Conservation (phyloP, 2,888 invertebrate genomes). For the Drosophila formosana region DNA sequence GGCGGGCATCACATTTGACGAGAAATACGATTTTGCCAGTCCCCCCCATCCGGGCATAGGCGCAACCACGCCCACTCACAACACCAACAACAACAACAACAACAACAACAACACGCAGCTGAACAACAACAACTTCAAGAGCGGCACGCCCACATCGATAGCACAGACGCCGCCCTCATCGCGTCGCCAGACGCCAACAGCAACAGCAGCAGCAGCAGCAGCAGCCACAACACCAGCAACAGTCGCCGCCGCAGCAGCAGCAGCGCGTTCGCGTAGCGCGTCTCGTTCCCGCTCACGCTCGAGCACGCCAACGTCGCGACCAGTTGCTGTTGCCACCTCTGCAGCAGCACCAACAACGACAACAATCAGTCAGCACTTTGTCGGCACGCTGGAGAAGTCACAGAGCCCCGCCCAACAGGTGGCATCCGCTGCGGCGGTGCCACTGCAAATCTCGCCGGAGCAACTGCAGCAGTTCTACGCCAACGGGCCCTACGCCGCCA, state of each 20-base stretch:
- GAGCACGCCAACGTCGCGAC: slow-evolving; percentile 58
- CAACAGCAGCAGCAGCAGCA: slow-evolving; percentile 14
- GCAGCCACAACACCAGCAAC: slow-evolving; percentile 12
- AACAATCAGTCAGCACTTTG: slow-evolving; percentile 61
- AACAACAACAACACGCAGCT: slow-evolving; percentile 46
- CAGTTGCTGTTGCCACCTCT: slow-evolving; percentile 5
- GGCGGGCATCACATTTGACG: slow-evolving; percentile 90
- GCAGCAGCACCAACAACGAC: background rate
- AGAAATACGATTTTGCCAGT: slow-evolving; percentile 90
- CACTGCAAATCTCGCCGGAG: slow-evolving; percentile 85
- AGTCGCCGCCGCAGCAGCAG: slow-evolving; percentile 7
- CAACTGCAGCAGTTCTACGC: slow-evolving; percentile 86
- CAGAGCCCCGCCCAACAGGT: slow-evolving; percentile 86
- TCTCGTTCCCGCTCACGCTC: slow-evolving; percentile 55
- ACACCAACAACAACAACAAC: slow-evolving; percentile 42
- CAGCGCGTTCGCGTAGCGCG: slow-evolving; percentile 46
- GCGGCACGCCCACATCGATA: slow-evolving; percentile 33
- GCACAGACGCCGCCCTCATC: slow-evolving; percentile 29
- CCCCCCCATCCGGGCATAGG: slow-evolving; percentile 72
- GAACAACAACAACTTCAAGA: slow-evolving; percentile 33
- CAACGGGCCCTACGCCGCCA: slow-evolving; percentile 83
- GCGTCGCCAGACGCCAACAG: slow-evolving; percentile 9
- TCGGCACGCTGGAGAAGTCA: slow-evolving; percentile 88
- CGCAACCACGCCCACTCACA: slow-evolving; percentile 41
- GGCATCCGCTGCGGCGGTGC: slow-evolving; percentile 81